Evolutionary conservation across 2,888 invertebrate genomes (phyloP).

Genomic region (Meganola albula): DNA sequence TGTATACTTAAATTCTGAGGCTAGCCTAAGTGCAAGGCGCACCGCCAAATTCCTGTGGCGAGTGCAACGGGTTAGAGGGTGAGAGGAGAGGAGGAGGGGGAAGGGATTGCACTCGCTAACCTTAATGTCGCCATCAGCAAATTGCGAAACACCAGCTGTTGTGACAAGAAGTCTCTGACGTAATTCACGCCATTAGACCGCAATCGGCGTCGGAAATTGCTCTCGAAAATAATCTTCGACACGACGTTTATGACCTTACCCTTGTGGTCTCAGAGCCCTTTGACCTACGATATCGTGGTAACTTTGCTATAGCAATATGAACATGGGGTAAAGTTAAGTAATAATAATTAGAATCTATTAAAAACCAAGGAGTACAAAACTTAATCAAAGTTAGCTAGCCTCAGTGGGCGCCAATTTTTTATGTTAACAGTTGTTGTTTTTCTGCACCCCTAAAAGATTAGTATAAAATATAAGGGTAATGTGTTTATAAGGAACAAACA

Average conservation of each 20-base stretch:
- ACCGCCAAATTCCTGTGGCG: slow-evolving; percentile 69
- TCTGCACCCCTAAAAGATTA: too few relatives aligned
- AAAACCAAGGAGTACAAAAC: too few relatives aligned
- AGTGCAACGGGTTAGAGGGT: slow-evolving; percentile 26
- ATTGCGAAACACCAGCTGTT: slow-evolving; percentile 72
- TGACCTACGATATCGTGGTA: too few relatives aligned
- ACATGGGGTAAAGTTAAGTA: too few relatives aligned
- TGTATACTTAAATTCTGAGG: slow-evolving; percentile 44
- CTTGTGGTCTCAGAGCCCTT: too few relatives aligned
- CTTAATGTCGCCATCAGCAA: slow-evolving; percentile 74
- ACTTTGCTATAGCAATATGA: too few relatives aligned
- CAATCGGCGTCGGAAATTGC: slow-evolving; percentile 50
- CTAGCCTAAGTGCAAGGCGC: slow-evolving; percentile 59
- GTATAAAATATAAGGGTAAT: too few relatives aligned
- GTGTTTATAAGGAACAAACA: too few relatives aligned
- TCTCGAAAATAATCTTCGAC: slow-evolving; percentile 47
- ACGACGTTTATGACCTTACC: slow-evolving; percentile 28
- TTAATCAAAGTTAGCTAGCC: too few relatives aligned
- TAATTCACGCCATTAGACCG: slow-evolving; percentile 60
- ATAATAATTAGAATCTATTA: too few relatives aligned
- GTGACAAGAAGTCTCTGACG: slow-evolving; percentile 67
- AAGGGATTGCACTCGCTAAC: slow-evolving; percentile 63
- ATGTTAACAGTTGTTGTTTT: too few relatives aligned
- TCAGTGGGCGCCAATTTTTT: too few relatives aligned
- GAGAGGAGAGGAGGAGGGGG: background rate